Evolutionary conservation across 1,140 invertebrate species (phyloP).

Genomic region (Hylaeus volcanicus): DNA sequence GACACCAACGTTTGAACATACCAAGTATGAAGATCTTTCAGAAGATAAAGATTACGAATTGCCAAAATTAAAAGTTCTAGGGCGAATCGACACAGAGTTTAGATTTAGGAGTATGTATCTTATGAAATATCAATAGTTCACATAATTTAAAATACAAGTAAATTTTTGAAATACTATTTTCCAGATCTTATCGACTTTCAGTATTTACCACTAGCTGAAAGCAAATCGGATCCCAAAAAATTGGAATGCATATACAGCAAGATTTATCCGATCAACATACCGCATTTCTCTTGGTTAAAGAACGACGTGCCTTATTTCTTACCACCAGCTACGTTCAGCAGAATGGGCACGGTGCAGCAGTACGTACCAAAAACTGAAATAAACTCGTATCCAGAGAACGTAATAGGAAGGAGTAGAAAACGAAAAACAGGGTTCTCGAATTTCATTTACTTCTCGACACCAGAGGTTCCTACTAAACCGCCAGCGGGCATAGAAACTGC

Average conservation of each 20-base stretch:
- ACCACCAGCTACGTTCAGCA: conserved; percentile 88
- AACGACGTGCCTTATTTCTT: conserved; percentile 85
- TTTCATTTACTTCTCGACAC: conserved; percentile 81
- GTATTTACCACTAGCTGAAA: conserved; percentile 87
- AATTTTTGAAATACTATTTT: conserved; percentile 66
- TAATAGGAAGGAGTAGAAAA: conserved; percentile 82
- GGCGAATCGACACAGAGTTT: conserved; percentile 85
- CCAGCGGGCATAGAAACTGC: conserved; percentile 79
- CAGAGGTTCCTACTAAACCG: conserved; percentile 81
- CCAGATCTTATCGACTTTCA: conserved; percentile 94
- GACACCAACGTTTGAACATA: conserved; percentile 55
- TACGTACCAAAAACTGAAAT: conserved; percentile 76
- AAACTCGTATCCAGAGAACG: conserved; percentile 70
- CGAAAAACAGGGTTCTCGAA: conserved; percentile 82
- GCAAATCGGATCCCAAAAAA: conserved; percentile 74
- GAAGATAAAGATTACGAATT: conserved; percentile 66
- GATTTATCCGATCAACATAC: conserved; percentile 84
- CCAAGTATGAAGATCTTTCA: conserved; percentile 69
- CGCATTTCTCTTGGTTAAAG: conserved; percentile 83
- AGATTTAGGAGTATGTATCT: conserved; percentile 86
- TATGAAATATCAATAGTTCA: conserved; percentile 24
- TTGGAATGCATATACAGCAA: conserved; percentile 84
- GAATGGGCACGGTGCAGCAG: conserved; percentile 86
- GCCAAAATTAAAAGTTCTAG: conserved; percentile 82
- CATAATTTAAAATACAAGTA: conserved; percentile 8